Conservation (phyloP, 2,113 vertebrate genomes). For the Cromileptes altivelis region DNA sequence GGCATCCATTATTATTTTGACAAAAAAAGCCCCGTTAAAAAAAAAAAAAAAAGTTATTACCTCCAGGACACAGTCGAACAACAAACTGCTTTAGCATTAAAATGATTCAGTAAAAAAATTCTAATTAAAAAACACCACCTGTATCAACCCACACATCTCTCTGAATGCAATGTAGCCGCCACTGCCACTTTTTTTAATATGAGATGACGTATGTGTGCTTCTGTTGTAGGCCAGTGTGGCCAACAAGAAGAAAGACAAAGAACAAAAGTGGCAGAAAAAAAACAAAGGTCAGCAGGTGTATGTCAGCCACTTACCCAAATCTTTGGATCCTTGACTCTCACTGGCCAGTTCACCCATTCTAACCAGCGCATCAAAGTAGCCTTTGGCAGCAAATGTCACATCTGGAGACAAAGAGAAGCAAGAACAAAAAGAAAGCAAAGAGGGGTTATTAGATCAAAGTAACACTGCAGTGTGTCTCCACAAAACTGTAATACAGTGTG, state of each 20-base stretch:
- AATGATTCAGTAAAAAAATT: slow-evolving; percentile 32
- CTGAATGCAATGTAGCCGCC: slow-evolving; percentile 25
- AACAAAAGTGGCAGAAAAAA: not conserved
- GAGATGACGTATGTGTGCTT: not conserved
- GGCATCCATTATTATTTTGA: slow-evolving; percentile 18
- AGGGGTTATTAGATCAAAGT: not conserved
- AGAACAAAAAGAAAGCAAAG: not conserved
- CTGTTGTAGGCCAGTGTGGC: not conserved
- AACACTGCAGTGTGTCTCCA: not conserved
- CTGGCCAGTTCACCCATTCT: slow-evolving; percentile 99
- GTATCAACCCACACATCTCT: slow-evolving; percentile 37
- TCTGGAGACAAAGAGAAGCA: slow-evolving; percentile 79
- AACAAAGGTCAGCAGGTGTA: not conserved
- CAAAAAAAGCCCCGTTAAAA: slow-evolving; percentile 13
- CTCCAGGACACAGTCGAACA: slow-evolving; percentile 23
- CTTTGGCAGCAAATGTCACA: slow-evolving; percentile 98
- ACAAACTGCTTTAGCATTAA: slow-evolving; percentile 4
- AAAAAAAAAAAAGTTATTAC: slow-evolving; percentile 44
- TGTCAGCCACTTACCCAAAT: slow-evolving; percentile 90
- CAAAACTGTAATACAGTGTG: not conserved
- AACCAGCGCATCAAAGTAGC: slow-evolving; percentile 98
- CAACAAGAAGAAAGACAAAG: not conserved
- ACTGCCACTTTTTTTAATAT: slow-evolving; percentile 9
- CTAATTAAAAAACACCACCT: slow-evolving; percentile 27
- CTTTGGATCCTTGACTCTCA: slow-evolving; percentile 98